Conservation (phyloP, 1,140 invertebrate genomes). For the Parasteatoda tepidariorum region DNA sequence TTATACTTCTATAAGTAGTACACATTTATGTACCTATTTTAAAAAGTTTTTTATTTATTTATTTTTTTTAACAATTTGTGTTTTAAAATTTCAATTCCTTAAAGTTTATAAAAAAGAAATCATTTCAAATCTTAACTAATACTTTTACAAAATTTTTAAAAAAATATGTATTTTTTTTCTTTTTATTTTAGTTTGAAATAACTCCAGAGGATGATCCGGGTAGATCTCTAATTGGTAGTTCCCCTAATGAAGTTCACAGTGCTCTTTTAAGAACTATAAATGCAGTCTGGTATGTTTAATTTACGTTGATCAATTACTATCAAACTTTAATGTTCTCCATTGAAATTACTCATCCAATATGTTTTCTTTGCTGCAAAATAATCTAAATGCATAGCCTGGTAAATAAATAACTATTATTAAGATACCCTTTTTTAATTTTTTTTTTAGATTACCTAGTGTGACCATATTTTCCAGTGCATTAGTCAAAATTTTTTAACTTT, state of each 20-base stretch:
- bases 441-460: too few relatives aligned
- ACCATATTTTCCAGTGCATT: too few relatives aligned
- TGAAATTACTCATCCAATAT: neutral
- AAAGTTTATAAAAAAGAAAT: too few relatives aligned
- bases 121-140: too few relatives aligned
- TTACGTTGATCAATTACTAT: neutral
- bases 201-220: conserved; percentile 79
- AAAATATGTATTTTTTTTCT: too few relatives aligned
- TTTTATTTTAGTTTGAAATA: conserved; percentile 78
- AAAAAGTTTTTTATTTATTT: too few relatives aligned
- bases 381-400: neutral
- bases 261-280: conserved; percentile 76
- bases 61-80: too few relatives aligned
- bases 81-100: too few relatives aligned
- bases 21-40: too few relatives aligned
- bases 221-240: conserved; percentile 76
- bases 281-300: conserved; percentile 67
- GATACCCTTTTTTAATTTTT: neutral
- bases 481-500: too few relatives aligned
- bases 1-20: too few relatives aligned
- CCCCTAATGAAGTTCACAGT: conserved; percentile 79
- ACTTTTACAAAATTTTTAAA: too few relatives aligned
- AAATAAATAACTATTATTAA: neutral
- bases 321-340: neutral
- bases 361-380: neutral